Percentiles rank a stretch among this genome's conserved stretches.
Evolutionary conservation across 2,888 invertebrate genomes (phyloP).

Genomic region (Neuroscelio doddi): DNA sequence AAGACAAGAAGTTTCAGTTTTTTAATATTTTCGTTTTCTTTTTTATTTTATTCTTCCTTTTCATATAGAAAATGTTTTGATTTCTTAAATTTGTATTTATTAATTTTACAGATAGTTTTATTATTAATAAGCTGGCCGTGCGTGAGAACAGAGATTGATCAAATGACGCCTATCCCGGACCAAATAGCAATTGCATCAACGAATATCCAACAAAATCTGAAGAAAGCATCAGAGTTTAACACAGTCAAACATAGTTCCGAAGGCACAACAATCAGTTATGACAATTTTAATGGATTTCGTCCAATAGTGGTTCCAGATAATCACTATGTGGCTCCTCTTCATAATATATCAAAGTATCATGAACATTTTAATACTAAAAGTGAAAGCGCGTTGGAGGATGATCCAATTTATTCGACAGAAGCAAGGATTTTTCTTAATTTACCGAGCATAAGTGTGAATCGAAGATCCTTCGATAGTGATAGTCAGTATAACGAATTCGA

Average conservation of each 20-base stretch:
- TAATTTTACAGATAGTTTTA: slow-evolving; percentile 59
- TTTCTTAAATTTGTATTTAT: neutral
- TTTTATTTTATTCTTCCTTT: slow-evolving; percentile 10
- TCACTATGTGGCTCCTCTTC: slow-evolving; percentile 25
- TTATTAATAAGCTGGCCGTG: slow-evolving; percentile 61
- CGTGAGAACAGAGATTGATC: slow-evolving; percentile 42
- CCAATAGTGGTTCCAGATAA: slow-evolving; percentile 55
- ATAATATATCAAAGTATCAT: neutral
- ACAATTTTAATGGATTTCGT: slow-evolving; percentile 65
- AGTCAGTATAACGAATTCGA: slow-evolving; percentile 63
- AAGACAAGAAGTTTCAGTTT: slow-evolving; percentile 28
- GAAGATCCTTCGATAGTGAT: slow-evolving; percentile 60
- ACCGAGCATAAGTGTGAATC: slow-evolving; percentile 51
- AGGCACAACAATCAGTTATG: slow-evolving; percentile 54
- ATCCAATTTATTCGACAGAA: slow-evolving; percentile 59
- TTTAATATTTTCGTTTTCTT: slow-evolving; percentile 21
- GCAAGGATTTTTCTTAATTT: slow-evolving; percentile 59
- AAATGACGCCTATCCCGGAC: slow-evolving; percentile 55
- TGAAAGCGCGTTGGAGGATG: slow-evolving; percentile 47
- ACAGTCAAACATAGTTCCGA: slow-evolving; percentile 21
- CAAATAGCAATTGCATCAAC: slow-evolving; percentile 63
- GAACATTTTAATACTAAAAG: slow-evolving; percentile 8
- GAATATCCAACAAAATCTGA: slow-evolving; percentile 39
- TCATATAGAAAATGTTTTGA: neutral
- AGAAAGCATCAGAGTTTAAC: slow-evolving; percentile 17